phyloP scores from a whole-genome alignment of 30 jellyfish, hydroid and myxozoan species.

The Calvadosia cruxmelitensis region DNA sequence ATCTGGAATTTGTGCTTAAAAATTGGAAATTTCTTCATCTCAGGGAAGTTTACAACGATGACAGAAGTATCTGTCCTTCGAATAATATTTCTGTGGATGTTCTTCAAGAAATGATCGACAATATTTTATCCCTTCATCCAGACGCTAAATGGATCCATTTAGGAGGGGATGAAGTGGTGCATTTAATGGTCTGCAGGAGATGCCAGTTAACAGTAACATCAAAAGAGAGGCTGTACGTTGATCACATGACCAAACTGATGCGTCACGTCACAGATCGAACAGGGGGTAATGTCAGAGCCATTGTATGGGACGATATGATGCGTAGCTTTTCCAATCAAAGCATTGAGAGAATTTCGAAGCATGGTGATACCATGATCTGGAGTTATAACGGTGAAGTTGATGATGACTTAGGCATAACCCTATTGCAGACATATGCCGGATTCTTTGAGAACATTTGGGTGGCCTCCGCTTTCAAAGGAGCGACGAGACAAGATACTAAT shows the following conservation, averaged over 20 bases:
- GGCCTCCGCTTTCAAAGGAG: slow-evolving; percentile 93
- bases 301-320: slow-evolving; percentile 96
- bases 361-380: slow-evolving; percentile 80
- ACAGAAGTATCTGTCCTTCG: slow-evolving; percentile 62
- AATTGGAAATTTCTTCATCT: slow-evolving; percentile 44
- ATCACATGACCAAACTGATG: slow-evolving; percentile 66
- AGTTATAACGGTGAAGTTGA: slow-evolving; percentile 28
- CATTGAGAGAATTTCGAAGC: slow-evolving; percentile 34
- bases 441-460: slow-evolving; percentile 54
- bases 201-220: slow-evolving; percentile 41
- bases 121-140: slow-evolving; percentile 45
- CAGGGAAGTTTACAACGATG: slow-evolving; percentile 41
- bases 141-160: slow-evolving; percentile 65
- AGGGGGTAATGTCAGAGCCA: slow-evolving; percentile 22
- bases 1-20: slow-evolving; percentile 77
- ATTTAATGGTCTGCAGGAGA: slow-evolving; percentile 46
- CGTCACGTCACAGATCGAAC: slow-evolving; percentile 6
- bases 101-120: slow-evolving; percentile 32
- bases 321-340: slow-evolving; percentile 44
- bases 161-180: slow-evolving; percentile 97
- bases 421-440: background rate
- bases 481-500: slow-evolving; percentile 50
- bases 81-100: slow-evolving; percentile 36
- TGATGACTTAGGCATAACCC: slow-evolving; percentile 35
- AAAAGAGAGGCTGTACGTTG: slow-evolving; percentile 13